A percentile compares a stretch with the other conserved stretches of the same genome.
Evolutionary conservation across 2,888 invertebrate genomes (phyloP).

Genomic region (Drosophila borborema): DNA sequence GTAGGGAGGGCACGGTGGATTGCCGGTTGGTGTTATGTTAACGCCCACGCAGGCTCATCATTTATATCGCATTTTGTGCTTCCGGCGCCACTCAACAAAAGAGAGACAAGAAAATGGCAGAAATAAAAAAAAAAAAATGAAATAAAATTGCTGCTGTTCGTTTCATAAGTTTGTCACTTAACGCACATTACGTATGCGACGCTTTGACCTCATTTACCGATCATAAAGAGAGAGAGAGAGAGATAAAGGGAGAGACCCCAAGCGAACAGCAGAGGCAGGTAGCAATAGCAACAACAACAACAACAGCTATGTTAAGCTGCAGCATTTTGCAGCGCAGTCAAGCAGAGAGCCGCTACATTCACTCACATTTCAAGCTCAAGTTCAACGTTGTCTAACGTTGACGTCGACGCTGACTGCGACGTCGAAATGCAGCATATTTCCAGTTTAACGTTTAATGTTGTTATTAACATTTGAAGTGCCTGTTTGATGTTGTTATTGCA

Average conservation of each 20-base stretch:
- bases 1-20: not conserved
- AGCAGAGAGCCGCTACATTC: conserved; percentile 38
- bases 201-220: conserved; percentile 73
- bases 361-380: conserved; percentile 75
- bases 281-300: not conserved
- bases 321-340: conserved; percentile 37
- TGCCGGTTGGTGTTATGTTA: conserved; percentile 11
- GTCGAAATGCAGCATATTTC: conserved; percentile 54
- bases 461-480: conserved; percentile 74
- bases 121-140: conserved; percentile 17
- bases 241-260: conserved; percentile 41
- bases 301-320: conserved; percentile 13
- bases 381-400: conserved; percentile 60
- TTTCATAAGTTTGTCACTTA: conserved; percentile 65
- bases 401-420: not conserved
- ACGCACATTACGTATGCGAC: conserved; percentile 70
- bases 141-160: conserved; percentile 22
- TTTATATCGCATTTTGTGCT: conserved; percentile 70
- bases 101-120: conserved; percentile 8
- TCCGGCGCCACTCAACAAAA: conserved; percentile 70
- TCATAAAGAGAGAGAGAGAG: conserved; percentile 52
- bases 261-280: conserved; percentile 12
- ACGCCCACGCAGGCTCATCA: conserved; percentile 56
- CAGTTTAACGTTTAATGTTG: conserved; percentile 69
- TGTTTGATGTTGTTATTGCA: conserved; percentile 36